Evolutionary conservation across 2,797 vertebrate species (phyloP), one percentile per base, ranked within the genome.

Genomic region (Sebastes alutus): DNA sequence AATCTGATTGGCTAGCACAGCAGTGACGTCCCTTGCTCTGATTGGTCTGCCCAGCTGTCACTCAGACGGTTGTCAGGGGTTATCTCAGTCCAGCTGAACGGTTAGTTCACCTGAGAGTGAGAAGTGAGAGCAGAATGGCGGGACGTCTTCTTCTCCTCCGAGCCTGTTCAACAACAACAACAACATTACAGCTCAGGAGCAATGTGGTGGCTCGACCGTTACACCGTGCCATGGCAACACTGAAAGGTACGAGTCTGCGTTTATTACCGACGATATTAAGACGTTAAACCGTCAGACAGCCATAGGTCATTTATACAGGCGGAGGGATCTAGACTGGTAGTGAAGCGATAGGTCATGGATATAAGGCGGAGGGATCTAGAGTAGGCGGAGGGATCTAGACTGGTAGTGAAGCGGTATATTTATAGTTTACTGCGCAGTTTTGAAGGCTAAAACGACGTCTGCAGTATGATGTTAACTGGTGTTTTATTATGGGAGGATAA

Each of bases 131-230:
- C 11, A 52, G 14, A 6, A 96, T 96, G 96, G 94, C 95, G 30
- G 91, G 86, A 59, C 91, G 90, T 66, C 10, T 94, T n/a, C 84
- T 96, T 20, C 91, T 94, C 23, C 91, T 94, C 23, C 90, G 94
- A 58, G 72, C 79, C 16, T 90, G 81, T 56, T 9, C 78, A 1
- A 14, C 46, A n/a, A 52, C 80, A 8, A 38, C 80, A 7, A 38
- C 83, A 30, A 22, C 87, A 0, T 5, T 80, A 23, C 87, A 78
- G 64, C 84, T 86, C 35, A 80, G 87, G 77, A 62, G 68, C 61
- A 69, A 60, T 38, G 29, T 27, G 29, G 46, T 27, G 20, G 33
- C 55, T 1, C 78, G 79, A 29, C 77, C 88, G 9, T 1, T 90
- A 2, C 82, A 33, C 9, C 89, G 94, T 0, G 72, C 91, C 6